Base-by-base conservation (phyloP, 1,140 invertebrate species). In the Orius insidiosus region DNA sequence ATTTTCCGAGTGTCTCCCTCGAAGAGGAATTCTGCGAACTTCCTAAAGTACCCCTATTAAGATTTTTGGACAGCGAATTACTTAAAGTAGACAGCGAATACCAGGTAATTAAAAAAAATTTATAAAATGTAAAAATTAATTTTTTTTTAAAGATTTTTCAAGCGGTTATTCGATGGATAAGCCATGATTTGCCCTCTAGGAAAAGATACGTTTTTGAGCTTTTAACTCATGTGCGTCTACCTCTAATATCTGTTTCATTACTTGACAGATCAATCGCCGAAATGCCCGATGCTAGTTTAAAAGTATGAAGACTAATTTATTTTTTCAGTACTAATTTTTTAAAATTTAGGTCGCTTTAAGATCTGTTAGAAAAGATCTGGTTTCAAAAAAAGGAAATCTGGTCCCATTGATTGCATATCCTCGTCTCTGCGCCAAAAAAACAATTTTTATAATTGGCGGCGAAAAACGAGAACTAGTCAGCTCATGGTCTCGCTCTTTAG, bases 11-110 rank as follows among this genome's bases (percentile, higher is more conserved):
- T 65, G 77, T 81, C 35, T 73, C 68, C 47, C 67, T 72, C 52
- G 88, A 90, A 61, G 89, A 94, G 59, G 90, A 96, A 67, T 85
- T 93, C 60, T 67, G 85, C 50, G 85, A 90, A 54, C 64, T 92
- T 38, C 81, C 84, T 19, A 75, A 84, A 56, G 76, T 84, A 55
- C 73, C 85, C 58, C 64, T 95, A 45, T 71, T 82, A 48, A 75
- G 74, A 54, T 77, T 86, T 54, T 65, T 96, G 14, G 76, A 78
- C 55, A 89, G 86, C 50, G 90, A 96, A 67, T 74, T 86, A 59
- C 68, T 96, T 40, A 79, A 81, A 59, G 83, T 96, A 41, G 81
- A 89, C 59, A 85, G 80, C 54, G 92, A 96, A 71, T 83, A 80
- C 54, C 85, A 95, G 73, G 81, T 80, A 60, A 45, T 18, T 47